Base-by-base conservation (phyloP, 2,888 invertebrate genomes). In the Agapostemon virescens region DNA sequence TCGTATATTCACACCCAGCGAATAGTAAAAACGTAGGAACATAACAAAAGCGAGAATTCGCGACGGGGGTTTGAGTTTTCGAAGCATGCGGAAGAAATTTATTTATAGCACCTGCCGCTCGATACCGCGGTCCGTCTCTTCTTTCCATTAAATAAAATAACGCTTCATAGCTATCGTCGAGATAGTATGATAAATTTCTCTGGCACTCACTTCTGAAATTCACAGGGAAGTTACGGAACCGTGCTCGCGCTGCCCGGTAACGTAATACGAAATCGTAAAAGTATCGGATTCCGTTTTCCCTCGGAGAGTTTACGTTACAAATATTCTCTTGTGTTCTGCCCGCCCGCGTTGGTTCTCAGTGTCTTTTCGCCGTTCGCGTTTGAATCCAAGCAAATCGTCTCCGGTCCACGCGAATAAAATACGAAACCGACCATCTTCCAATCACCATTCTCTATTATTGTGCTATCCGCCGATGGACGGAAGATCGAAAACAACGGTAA, bases 221-320 rank as follows among this genome's bases (percentile, higher is more conserved):
- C 69, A 38, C 67, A 30, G 30, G 58, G 26, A 61, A 77, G 38
- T 61, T 33, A 33, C 33, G 33, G 2, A 30, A 17, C 26, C 17
- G 30, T 6, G 58, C 55, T 13, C 55, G 49, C 52, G 52, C 52
- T 11, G n/a, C n/a, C 70, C 64, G 45, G 64, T 71, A 79, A 75
- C 79, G 75, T 23, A 58, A 69, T 72, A 80, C 72, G 45, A 64
- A 66, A 74, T 74, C 69, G 66, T 36, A 36, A 55, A 69, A 42
- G 64, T 79, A 82, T 79, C 72, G 83, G 74, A 82, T 82, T 73
- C 72, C 61, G 52, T 64, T 61, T 69, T 52, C 52, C 74, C 82
- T 26, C 4, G 33, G 73, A 58, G 82, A 82, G 75, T 73, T 79
- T 75, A 63, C 72, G 79, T 83, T 79, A 78, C 81, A 81, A 83